phyloP scores from a whole-genome alignment of 2,113 vertebrate species.

The Sceloporus undulatus region DNA sequence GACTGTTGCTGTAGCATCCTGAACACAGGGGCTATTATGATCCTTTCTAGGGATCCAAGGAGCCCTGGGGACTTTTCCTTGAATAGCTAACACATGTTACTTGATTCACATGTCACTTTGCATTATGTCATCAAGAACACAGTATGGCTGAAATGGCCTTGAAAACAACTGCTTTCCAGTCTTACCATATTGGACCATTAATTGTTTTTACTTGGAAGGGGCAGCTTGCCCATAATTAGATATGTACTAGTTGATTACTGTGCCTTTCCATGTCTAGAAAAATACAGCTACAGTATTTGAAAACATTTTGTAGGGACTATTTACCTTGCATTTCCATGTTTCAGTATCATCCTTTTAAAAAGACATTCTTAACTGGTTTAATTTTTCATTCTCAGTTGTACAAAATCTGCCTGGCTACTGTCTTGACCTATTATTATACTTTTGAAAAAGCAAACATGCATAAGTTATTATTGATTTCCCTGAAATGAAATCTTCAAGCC shows the following conservation, averaged over 20 bases:
- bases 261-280: constrained; percentile 70
- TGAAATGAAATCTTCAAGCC: constrained; percentile 41
- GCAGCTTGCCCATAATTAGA: not conserved
- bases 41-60: not conserved
- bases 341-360: constrained; percentile 47
- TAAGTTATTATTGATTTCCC: constrained; percentile 25
- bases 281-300: constrained; percentile 35
- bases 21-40: rapidly evolving
- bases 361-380: constrained; percentile 60
- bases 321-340: constrained; percentile 45
- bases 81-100: not conserved
- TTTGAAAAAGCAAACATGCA: constrained; percentile 44
- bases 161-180: constrained; percentile 1
- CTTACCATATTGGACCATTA: not conserved
- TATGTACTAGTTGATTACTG: constrained; percentile 58
- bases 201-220: constrained; percentile 34
- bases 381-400: constrained; percentile 54
- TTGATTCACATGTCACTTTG: not conserved
- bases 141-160: not conserved
- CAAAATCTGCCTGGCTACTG: constrained; percentile 22
- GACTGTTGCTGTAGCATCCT: not conserved
- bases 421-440: constrained; percentile 30
- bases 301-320: constrained; percentile 38
- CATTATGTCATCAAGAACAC: not conserved
- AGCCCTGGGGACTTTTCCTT: not conserved